Conservation (phyloP, 2,888 invertebrate species). For the Silvanus unidentatus region DNA sequence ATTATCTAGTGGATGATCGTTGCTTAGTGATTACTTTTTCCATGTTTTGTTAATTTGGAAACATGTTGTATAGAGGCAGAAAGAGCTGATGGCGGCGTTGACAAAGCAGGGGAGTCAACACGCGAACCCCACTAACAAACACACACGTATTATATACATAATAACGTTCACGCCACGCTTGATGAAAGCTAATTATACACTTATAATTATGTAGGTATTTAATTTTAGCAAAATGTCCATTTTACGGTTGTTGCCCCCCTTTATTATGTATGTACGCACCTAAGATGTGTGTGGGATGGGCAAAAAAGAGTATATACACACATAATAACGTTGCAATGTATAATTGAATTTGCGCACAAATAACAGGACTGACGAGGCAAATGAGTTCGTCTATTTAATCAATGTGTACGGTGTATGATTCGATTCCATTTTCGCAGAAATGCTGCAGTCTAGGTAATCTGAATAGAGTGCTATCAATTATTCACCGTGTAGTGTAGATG, state of each 20-base stretch:
- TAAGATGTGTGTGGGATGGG: background rate
- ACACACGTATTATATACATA: conserved; percentile 14
- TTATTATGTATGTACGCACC: background rate
- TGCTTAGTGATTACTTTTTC: conserved; percentile 22
- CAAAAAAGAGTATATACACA: too few relatives aligned
- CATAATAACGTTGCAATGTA: too few relatives aligned
- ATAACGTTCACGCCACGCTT: conserved; percentile 10
- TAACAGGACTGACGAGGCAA: too few relatives aligned
- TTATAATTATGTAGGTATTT: conserved; percentile 2
- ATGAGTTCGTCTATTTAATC: background rate
- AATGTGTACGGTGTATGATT: too few relatives aligned
- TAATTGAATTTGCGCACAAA: too few relatives aligned
- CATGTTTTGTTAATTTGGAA: conserved; percentile 28
- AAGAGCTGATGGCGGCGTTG: conserved; percentile 21
- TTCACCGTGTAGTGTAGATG: conserved; percentile 11
- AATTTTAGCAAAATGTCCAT: conserved; percentile 1
- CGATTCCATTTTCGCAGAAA: background rate
- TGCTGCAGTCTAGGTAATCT: conserved; percentile 2
- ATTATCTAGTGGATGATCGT: conserved; percentile 17
- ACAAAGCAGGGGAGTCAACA: conserved; percentile 24
- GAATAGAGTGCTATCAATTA: conserved; percentile 4
- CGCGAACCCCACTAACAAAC: conserved; percentile 21
- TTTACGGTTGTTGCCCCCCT: background rate
- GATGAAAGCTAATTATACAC: conserved; percentile 30
- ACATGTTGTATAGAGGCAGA: conserved; percentile 19